These are phyloP conservation scores for Diplolepis rosae DNA, from an alignment of 2,888 invertebrate species.

Conservation along the genomic window DNA sequence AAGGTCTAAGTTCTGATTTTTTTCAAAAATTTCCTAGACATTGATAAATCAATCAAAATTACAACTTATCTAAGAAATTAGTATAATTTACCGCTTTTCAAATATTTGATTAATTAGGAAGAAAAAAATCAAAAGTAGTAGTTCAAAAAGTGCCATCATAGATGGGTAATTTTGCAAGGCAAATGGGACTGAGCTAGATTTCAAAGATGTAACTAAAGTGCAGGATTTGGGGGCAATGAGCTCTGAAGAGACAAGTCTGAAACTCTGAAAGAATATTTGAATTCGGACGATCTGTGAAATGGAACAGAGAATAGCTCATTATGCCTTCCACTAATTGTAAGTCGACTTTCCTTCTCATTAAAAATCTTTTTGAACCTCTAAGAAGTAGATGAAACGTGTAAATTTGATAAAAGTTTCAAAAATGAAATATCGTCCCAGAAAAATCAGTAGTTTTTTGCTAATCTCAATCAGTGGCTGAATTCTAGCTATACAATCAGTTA, in stretches of 20 bases:
- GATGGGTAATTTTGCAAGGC: background rate
- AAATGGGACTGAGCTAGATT: background rate
- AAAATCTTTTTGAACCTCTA: background rate
- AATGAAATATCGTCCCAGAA: background rate
- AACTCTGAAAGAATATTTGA: conserved; percentile 18
- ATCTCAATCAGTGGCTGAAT: too few relatives aligned
- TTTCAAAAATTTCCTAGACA: too few relatives aligned
- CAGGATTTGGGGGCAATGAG: background rate
- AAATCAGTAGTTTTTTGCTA: too few relatives aligned
- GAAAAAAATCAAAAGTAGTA: background rate
- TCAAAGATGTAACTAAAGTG: background rate
- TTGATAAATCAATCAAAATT: too few relatives aligned
- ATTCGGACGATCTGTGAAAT: background rate
- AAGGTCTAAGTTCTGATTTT: too few relatives aligned
- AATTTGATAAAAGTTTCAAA: background rate
- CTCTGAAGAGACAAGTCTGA: background rate
- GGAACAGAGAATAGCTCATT: conserved; percentile 24
- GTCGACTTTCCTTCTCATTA: conserved; percentile 14
- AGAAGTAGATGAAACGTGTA: background rate
- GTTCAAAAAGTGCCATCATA: conserved; percentile 4
- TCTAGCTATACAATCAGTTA: too few relatives aligned
- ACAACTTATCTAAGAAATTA: too few relatives aligned
- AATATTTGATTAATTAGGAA: background rate
- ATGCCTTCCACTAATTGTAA: conserved; percentile 4
- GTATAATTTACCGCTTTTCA: too few relatives aligned